phyloP scores from a whole-genome alignment of 2,113 vertebrate genomes.

The Athene noctua region DNA sequence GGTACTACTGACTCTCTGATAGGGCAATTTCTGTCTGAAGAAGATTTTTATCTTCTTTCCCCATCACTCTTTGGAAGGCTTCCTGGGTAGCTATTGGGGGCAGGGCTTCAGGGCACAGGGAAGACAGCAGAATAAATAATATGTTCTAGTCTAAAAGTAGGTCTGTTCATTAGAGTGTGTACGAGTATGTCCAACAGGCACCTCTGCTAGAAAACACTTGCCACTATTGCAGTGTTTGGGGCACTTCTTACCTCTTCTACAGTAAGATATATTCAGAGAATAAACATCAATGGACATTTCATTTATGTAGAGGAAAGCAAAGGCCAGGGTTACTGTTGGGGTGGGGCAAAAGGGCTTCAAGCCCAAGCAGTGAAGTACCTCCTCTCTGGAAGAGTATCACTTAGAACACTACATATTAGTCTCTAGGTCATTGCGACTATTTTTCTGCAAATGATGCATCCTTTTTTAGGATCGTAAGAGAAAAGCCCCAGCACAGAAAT shows the following conservation, averaged over 20 bases:
- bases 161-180: not conserved
- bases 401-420: not conserved
- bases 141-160: not conserved
- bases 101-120: not conserved
- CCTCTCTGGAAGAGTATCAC: not conserved
- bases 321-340: not conserved
- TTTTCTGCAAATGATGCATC: not conserved
- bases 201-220: not conserved
- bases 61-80: not conserved
- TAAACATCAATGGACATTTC: not conserved
- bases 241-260: not conserved
- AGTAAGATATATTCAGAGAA: not conserved
- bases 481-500: not conserved
- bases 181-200: not conserved
- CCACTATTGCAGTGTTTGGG: not conserved
- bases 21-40: not conserved
- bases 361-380: not conserved
- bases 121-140: not conserved
- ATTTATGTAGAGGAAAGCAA: not conserved
- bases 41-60: not conserved
- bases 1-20: not conserved
- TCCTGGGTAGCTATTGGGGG: fast-evolving
- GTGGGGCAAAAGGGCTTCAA: not conserved
- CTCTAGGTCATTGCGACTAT: not conserved
- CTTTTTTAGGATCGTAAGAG: not conserved